Conservation (phyloP, 2,888 invertebrate genomes). For the Lepidochitona cinerea region DNA sequence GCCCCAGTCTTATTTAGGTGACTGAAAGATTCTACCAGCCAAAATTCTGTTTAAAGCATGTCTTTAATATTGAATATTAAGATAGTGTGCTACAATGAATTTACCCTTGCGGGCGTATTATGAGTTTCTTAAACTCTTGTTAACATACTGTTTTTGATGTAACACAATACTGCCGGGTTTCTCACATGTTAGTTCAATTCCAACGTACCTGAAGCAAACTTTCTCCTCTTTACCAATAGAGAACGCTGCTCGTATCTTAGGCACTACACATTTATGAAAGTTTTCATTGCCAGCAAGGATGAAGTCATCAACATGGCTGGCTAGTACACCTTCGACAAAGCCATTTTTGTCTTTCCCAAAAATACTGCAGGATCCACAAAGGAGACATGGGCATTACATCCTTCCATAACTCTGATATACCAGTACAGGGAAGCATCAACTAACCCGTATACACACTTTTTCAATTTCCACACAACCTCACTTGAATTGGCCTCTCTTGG, state of each 20-base stretch:
- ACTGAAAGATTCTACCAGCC: no score
- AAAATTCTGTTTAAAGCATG: no score
- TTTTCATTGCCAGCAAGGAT: not conserved
- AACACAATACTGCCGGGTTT: not conserved
- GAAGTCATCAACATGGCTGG: constrained; percentile 1
- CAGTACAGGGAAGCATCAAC: not conserved
- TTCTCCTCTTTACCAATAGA: not conserved
- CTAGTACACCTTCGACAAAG: not conserved
- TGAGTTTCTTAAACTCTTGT: no score
- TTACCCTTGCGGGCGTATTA: no score
- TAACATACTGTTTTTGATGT: not conserved
- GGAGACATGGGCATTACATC: not conserved
- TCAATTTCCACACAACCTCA: not conserved
- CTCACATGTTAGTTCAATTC: not conserved
- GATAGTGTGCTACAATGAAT: no score
- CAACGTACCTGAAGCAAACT: not conserved
- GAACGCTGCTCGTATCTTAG: not conserved
- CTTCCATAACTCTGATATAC: not conserved
- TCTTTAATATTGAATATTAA: no score
- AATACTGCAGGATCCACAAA: not conserved
- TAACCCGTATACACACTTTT: not conserved
- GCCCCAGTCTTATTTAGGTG: no score
- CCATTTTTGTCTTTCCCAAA: not conserved
- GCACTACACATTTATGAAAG: not conserved
- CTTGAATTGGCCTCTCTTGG: not conserved